Percentiles rank a stretch among this genome's conserved stretches.
Conservation (phyloP, 2,888 invertebrate genomes). For the Drosophila falleni region DNA sequence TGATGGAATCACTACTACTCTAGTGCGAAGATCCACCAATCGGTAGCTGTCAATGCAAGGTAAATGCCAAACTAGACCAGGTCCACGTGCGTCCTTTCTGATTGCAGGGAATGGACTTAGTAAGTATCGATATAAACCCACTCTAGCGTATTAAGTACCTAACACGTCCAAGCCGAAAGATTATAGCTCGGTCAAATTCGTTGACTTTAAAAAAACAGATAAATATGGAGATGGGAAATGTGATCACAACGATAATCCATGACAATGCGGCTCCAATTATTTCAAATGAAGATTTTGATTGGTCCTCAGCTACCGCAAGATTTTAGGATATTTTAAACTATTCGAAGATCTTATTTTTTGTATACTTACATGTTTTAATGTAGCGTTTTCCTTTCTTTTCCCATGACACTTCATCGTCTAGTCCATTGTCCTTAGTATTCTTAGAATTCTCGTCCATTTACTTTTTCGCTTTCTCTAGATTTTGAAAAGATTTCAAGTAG, state of each 20-base stretch:
- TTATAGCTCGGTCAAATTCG: conserved; percentile 87
- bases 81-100: conserved; percentile 86
- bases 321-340: neutral
- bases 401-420: neutral
- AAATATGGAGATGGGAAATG: conserved; percentile 77
- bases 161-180: conserved; percentile 87
- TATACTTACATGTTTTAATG: conserved; percentile 53
- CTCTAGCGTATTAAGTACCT: conserved; percentile 53
- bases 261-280: conserved; percentile 27
- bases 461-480: neutral
- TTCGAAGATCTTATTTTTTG: accelerated
- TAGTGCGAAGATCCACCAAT: conserved; percentile 87
- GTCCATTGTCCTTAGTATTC: neutral
- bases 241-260: conserved; percentile 45
- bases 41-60: conserved; percentile 87
- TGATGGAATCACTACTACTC: conserved; percentile 88
- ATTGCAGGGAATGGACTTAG: neutral
- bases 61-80: conserved; percentile 87
- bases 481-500: neutral
- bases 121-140: neutral
- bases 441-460: neutral
- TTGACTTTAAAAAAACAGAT: conserved; percentile 84
- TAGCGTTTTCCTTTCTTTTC: conserved; percentile 29
- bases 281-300: conserved; percentile 34
- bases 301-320: conserved; percentile 39